A percentile compares a stretch with the other conserved stretches of the same genome.
Conservation (phyloP, 2,113 vertebrate species). For the Cottus gobio region DNA sequence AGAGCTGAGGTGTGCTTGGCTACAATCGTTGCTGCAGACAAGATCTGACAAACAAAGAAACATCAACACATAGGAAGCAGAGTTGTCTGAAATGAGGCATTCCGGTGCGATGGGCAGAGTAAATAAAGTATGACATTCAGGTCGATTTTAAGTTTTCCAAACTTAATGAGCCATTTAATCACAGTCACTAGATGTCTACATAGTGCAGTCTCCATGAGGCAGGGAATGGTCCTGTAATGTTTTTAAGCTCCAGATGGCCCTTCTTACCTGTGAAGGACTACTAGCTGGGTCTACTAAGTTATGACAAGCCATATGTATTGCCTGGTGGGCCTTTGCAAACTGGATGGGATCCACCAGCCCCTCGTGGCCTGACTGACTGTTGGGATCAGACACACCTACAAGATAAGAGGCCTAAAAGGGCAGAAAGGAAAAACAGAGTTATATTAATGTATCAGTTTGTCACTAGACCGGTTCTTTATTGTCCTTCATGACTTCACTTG, state of each 20-base stretch:
- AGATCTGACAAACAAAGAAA: conserved; percentile 82
- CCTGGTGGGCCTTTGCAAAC: conserved; percentile 96
- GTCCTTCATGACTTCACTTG: not conserved
- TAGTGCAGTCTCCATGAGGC: not conserved
- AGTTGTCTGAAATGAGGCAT: conserved; percentile 15
- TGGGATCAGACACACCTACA: conserved; percentile 97
- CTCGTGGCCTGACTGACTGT: conserved; percentile 97
- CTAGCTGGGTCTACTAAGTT: conserved; percentile 96
- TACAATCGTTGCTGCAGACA: conserved; percentile 97
- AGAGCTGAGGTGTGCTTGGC: conserved; percentile 98
- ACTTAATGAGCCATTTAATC: conserved; percentile 34
- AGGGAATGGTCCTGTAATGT: not conserved
- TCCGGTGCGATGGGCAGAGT: not conserved
- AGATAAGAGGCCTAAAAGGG: conserved; percentile 91
- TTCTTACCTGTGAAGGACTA: conserved; percentile 94
- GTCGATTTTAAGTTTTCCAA: conserved; percentile 23
- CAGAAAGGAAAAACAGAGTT: conserved; percentile 12
- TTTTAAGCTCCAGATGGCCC: not conserved
- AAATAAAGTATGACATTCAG: not conserved
- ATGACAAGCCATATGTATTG: conserved; percentile 99
- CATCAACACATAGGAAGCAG: conserved; percentile 15
- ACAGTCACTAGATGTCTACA: conserved; percentile 15
- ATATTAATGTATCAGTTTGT: not conserved
- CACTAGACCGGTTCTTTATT: not conserved
- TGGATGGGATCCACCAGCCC: conserved; percentile 98